phyloP scores from a whole-genome alignment of 2,888 invertebrate species.

The Ephialtes manifestator region DNA sequence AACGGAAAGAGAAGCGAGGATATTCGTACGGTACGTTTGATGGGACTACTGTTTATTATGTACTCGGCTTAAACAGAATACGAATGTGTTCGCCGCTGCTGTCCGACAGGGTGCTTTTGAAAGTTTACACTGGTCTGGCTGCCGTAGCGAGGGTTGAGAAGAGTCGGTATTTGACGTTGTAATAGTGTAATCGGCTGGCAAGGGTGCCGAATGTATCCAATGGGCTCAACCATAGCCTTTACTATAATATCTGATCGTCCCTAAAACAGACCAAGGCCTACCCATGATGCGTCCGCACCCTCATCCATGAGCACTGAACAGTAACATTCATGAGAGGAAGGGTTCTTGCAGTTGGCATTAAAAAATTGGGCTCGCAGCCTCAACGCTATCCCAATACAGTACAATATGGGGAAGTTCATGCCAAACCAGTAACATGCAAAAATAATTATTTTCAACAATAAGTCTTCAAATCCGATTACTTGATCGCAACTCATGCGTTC shows the following conservation, averaged over 20 bases:
- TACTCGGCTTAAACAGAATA: slow-evolving; percentile 36
- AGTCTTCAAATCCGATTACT: not conserved
- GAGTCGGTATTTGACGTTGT: slow-evolving; percentile 53
- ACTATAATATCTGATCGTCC: slow-evolving; percentile 64
- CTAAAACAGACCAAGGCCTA: slow-evolving; percentile 48
- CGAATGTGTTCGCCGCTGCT: slow-evolving; percentile 13
- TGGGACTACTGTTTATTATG: slow-evolving; percentile 30
- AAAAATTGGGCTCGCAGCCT: slow-evolving; percentile 6
- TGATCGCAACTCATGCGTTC: no score
- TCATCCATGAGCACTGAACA: slow-evolving; percentile 24
- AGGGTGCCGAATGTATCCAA: slow-evolving; percentile 50
- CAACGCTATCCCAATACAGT: slow-evolving; percentile 1
- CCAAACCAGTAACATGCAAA: not conserved
- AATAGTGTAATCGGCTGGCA: slow-evolving; percentile 66
- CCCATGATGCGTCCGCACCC: slow-evolving; percentile 63
- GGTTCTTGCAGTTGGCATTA: slow-evolving; percentile 26
- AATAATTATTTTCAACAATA: not conserved
- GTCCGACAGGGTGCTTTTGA: slow-evolving; percentile 17
- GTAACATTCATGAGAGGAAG: slow-evolving; percentile 13
- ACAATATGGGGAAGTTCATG: slow-evolving; percentile 7
- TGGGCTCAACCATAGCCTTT: slow-evolving; percentile 18
- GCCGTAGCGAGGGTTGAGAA: slow-evolving; percentile 20
- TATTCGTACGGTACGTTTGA: not conserved
- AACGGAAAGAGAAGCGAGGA: slow-evolving; percentile 33
- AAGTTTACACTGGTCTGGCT: slow-evolving; percentile 23